Evolutionary conservation across 2,113 vertebrate species (phyloP).

Genomic region (Sinocyclocheilus grahami): DNA sequence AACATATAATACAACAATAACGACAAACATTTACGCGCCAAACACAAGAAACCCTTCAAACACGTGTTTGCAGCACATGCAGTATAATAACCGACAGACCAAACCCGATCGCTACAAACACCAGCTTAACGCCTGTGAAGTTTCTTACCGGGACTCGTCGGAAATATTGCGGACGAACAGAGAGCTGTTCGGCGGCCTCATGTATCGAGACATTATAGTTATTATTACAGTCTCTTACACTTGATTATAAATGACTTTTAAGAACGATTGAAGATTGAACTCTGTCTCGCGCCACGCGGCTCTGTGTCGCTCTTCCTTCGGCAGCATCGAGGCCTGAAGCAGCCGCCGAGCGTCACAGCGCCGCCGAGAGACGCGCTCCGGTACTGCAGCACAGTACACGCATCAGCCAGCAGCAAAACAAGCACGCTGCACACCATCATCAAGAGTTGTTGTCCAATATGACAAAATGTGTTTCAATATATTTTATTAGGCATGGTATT

Average conservation of each 20-base stretch:
- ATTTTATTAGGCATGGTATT: no score
- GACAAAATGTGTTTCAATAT: no score
- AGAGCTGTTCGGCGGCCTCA: constrained; percentile 91
- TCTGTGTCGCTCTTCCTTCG: not conserved
- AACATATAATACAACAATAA: no score
- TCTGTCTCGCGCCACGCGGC: not conserved
- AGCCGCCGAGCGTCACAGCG: not conserved
- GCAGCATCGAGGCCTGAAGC: not conserved
- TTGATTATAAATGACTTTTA: not conserved
- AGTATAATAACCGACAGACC: no score
- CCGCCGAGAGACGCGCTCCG: not conserved
- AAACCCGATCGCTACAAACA: no score
- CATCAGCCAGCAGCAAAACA: no score
- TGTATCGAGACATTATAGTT: constrained; percentile 74
- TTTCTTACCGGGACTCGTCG: constrained; percentile 88
- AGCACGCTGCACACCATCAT: no score
- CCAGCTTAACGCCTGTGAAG: no score
- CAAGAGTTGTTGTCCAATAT: no score
- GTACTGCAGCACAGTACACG: not conserved
- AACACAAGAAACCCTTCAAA: no score
- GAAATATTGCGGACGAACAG: constrained; percentile 93
- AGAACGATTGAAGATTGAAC: not conserved
- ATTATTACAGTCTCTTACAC: not conserved
- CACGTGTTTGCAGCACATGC: no score
- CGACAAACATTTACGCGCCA: no score